These are phyloP conservation scores for Cryptophagus acutangulus DNA, from an alignment of 2,888 invertebrate species.

Conservation along the genomic window DNA sequence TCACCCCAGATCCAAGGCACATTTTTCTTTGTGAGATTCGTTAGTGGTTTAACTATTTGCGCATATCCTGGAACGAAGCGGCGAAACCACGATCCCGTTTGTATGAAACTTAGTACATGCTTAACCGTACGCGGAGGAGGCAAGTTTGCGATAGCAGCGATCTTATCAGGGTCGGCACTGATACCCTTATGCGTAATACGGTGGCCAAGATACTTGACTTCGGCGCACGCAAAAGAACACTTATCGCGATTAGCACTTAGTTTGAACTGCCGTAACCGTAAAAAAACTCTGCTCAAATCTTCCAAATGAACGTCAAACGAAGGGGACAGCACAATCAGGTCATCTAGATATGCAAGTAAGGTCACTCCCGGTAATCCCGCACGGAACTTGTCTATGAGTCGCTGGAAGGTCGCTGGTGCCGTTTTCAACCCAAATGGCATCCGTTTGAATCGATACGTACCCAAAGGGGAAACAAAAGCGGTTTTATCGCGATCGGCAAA, in stretches of 20 bases:
- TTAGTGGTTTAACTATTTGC: constrained; percentile 18
- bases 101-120: constrained; percentile 19
- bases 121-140: constrained; percentile 20
- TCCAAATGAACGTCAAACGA: constrained; percentile 20
- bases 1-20: no score
- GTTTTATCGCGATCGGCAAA: no score
- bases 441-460: constrained; percentile 17
- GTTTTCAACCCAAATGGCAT: no score
- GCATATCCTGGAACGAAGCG: constrained; percentile 21
- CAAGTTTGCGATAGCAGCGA: no score
- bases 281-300: constrained; percentile 18
- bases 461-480: constrained; percentile 33
- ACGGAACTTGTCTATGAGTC: no score
- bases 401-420: no score
- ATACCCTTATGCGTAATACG: no score
- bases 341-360: constrained; percentile 22
- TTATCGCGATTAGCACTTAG: no score
- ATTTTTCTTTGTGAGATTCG: constrained; percentile 16
- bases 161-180: no score
- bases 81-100: constrained; percentile 23
- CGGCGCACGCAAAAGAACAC: no score
- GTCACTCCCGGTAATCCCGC: no score
- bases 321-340: constrained; percentile 21
- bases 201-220: no score
- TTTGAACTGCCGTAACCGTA: constrained; percentile 14